Base-by-base conservation (phyloP, 2,797 vertebrate species). In the Chaetophractus vellerosus region DNA sequence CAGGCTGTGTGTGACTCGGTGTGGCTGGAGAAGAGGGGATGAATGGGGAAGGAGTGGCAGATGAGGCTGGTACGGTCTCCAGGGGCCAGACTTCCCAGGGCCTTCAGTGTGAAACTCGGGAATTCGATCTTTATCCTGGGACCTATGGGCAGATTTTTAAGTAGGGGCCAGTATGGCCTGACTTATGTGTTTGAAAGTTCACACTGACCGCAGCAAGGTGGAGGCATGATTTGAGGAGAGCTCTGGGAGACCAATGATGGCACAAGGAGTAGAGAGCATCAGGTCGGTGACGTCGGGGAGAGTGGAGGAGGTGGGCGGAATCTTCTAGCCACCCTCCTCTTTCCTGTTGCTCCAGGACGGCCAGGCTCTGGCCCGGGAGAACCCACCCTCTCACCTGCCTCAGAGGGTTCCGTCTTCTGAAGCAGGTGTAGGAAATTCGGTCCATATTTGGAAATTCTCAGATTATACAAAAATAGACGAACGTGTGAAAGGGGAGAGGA, bases 331-430 rank as follows among this genome's bases (percentile, higher is more conserved):
- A 0, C 14, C 21, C 38, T 38, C 38, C 38, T 38, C 4, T 38
- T 7, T 18, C 33, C 19, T 21, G 23, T 7, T 1, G 1, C 0
- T 2, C 0, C 0, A 0, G 0, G 3, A 6, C 0, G 1, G 50
- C 9, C 2, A 0, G 28, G 52, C 41, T n/a, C 15, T 2, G 75
- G 57, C 41, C 55, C 36, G 1, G 41, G 64, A 76, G 5, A 10
- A 2, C 5, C 2, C 1, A 2, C 31, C 19, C 28, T 45, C 45
- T 38, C 12, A 0, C 1, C 2, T 3, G 0, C 1, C 14, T 48
- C 33, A 23, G 83, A 48, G 7, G 41, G 14, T 18, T 12, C 50
- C 28, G 2, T 24, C 78, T 45, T 61, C 28, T 12, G 79, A 36
- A 41, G 2, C 79, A 41, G 38, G 74, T 61, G 72, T 0, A 0